Evolutionary conservation across 2,113 vertebrate species (phyloP), one percentile per base, ranked within the genome.

Genomic region (Pituophis catenifer): DNA sequence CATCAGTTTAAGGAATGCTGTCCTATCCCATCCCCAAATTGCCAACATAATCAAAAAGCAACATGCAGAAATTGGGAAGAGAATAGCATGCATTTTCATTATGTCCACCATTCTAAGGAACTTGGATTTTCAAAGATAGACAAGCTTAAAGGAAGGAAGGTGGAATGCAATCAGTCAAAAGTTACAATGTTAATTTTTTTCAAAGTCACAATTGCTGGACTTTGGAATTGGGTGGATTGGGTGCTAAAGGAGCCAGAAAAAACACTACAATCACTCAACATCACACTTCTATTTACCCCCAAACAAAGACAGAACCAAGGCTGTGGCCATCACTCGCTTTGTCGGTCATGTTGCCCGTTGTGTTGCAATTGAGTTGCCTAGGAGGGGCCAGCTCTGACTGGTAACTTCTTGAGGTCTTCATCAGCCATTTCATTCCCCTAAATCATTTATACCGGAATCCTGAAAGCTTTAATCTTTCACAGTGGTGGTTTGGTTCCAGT

Each of bases 241-340:
- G 97, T 97, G 98, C 96, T 85, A 97, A 89, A 98, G 98, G 97
- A 98, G 96, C 97, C 95, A 97, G 97, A 97, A 96, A 90, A 90
- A 93, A 93, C 98, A 98, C 97, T 98, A 98, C 98, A 99, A 98
- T 98, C 98, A 99, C 98, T 98, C 98, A 98, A 98, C 97, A 97
- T 97, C 97, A 98, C 98, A 98, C 98, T 95, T 96, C 98, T 98
- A 98, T 98, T 99, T 99, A 99, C 99, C 99, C 98, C 98, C 96
- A 97, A 95, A 98, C 98, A 97, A 97, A 98, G 98, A 98, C 97
- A 97, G 97, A 98, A 97, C 98, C 97, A 97, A 98, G 98, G 97
- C 96, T 97, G 97, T 97, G 97, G 98, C 97, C 96, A 98, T 98
- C 98, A 98, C 97, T 97, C 97, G 97, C 98, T 95, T 97, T 97